phyloP scores from a whole-genome alignment of 2,888 invertebrate species.

The Willowsia nigromaculata region DNA sequence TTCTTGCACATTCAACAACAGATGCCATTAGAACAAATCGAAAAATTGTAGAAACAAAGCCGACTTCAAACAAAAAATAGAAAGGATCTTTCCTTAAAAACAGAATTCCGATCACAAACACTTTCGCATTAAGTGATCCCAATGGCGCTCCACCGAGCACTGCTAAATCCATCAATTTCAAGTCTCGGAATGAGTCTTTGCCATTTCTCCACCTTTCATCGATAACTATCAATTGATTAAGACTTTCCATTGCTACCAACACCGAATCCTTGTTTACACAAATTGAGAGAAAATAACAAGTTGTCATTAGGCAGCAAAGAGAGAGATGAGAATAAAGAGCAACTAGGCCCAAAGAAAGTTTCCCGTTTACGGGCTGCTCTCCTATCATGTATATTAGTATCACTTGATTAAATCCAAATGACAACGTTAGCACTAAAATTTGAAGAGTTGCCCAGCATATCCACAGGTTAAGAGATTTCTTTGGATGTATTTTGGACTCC shows the following conservation, averaged over 20 bases:
- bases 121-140: background rate
- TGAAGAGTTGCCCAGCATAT: background rate
- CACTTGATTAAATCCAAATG: background rate
- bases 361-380: background rate
- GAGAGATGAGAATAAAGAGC: background rate
- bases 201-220: too few species aligned
- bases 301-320: background rate
- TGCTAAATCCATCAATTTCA: background rate
- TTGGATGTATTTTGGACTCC: background rate
- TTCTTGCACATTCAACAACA: background rate
- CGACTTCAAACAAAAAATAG: background rate
- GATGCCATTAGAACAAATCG: background rate
- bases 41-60: background rate
- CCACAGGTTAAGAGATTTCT: background rate
- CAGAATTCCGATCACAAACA: background rate
- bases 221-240: background rate
- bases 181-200: too few species aligned
- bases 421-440: background rate
- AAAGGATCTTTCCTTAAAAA: background rate
- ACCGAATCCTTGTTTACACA: background rate
- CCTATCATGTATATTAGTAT: background rate
- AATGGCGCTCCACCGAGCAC: background rate
- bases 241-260: background rate
- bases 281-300: background rate
- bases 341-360: background rate